A percentile compares a stretch with the other conserved stretches of the same genome.
Conservation (phyloP, 2,888 invertebrate genomes). For the Eilema griseolum region DNA sequence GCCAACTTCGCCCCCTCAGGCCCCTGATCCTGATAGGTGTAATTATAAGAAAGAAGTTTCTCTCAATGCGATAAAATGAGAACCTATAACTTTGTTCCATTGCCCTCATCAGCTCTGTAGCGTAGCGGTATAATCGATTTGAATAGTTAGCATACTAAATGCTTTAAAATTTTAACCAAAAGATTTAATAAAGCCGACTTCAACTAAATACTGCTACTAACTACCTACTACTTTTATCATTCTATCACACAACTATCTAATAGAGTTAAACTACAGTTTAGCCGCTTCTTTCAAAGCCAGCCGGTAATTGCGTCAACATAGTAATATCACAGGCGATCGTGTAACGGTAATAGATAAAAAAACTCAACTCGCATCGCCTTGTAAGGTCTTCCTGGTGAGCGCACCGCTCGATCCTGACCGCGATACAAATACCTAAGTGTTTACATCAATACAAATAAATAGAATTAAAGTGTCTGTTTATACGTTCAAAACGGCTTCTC, state of each 20-base stretch:
- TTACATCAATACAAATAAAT: neutral
- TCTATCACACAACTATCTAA: neutral
- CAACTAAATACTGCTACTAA: no score
- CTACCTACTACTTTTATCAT: no score
- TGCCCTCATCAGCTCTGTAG: no score
- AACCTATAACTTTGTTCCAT: no score
- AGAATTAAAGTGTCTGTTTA: no score
- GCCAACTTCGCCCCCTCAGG: neutral
- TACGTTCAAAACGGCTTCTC: no score
- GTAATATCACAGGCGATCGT: conserved; percentile 49
- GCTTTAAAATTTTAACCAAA: no score
- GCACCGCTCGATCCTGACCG: conserved; percentile 51
- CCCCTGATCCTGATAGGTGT: neutral
- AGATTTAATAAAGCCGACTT: no score
- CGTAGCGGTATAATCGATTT: no score
- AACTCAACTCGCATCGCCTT: conserved; percentile 57
- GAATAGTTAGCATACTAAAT: no score
- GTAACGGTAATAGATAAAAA: conserved; percentile 62
- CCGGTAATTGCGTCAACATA: conserved; percentile 43
- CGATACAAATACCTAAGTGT: conserved; percentile 37
- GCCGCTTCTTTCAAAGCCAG: conserved; percentile 24
- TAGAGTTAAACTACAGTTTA: neutral
- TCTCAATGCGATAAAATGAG: neutral
- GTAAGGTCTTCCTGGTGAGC: conserved; percentile 65
- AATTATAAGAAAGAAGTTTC: neutral